Conservation (phyloP, 2,797 vertebrate genomes). For the Tauraco hartlaubi region DNA sequence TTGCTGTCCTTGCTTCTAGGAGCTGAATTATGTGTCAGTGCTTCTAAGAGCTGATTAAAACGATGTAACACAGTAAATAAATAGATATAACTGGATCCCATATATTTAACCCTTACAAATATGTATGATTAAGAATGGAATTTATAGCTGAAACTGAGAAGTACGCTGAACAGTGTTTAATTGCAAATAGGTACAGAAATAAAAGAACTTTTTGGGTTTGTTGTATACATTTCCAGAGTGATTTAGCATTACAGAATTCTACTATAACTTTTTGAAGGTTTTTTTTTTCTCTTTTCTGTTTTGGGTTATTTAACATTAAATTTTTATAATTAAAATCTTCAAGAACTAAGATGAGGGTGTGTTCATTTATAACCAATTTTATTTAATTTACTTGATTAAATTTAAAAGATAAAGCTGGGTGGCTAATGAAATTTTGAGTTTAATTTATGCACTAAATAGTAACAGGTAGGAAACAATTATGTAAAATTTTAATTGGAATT, state of each 20-base stretch:
- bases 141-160: not conserved
- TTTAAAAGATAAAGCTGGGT: constrained; percentile 31
- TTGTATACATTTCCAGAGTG: not conserved
- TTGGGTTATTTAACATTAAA: not conserved
- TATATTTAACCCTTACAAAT: not conserved
- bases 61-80: not conserved
- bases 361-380: constrained; percentile 6
- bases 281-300: not conserved
- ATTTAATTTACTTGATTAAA: constrained; percentile 42
- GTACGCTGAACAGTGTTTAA: not conserved
- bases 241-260: not conserved
- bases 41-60: not conserved
- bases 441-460: constrained; percentile 33
- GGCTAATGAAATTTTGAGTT: constrained; percentile 52
- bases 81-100: not conserved
- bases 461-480: constrained; percentile 40
- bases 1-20: not conserved
- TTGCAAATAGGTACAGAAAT: not conserved
- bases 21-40: not conserved
- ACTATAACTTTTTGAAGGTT: not conserved
- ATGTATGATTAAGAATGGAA: not conserved
- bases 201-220: not conserved
- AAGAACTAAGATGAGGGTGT: not conserved
- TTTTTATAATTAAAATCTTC: constrained; percentile 14
- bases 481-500: constrained; percentile 54